phyloP scores from a whole-genome alignment of 37 sponge, comb jelly and placozoan genomes.

The Tethya wilhelma region DNA sequence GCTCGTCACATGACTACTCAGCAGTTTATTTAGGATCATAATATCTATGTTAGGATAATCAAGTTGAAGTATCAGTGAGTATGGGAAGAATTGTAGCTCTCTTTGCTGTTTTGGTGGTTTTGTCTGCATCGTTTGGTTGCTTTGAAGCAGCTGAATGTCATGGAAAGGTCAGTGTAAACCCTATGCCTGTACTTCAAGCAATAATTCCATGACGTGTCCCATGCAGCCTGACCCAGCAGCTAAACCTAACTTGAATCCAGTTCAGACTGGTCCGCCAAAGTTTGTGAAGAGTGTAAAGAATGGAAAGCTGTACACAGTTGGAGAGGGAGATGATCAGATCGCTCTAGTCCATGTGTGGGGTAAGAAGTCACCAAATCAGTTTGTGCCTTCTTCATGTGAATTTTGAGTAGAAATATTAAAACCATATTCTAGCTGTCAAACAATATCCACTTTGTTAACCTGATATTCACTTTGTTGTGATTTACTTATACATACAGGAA shows the following conservation, averaged over 20 bases:
- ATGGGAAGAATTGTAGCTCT: neutral
- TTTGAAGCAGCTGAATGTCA: slow-evolving; percentile 68
- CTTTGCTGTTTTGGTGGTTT: neutral
- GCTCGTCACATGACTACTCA: neutral
- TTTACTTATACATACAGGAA: slow-evolving; percentile 44
- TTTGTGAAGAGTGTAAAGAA: slow-evolving; percentile 64
- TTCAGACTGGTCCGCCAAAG: slow-evolving; percentile 66
- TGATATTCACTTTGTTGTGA: too few species aligned
- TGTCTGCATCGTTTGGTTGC: neutral
- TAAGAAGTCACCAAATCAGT: slow-evolving; percentile 24
- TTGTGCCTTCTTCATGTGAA: neutral
- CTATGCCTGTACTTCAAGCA: neutral
- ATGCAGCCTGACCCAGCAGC: slow-evolving; percentile 82
- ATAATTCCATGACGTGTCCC: neutral
- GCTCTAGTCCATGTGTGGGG: slow-evolving; percentile 87
- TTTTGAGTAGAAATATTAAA: neutral
- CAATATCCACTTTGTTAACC: neutral
- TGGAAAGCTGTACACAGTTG: slow-evolving; percentile 81
- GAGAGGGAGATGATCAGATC: slow-evolving; percentile 72
- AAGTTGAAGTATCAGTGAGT: too few species aligned
- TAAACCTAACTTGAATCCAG: slow-evolving; percentile 80
- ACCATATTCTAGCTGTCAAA: neutral
- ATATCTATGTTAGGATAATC: too few species aligned
- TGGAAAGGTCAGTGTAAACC: slow-evolving; percentile 46
- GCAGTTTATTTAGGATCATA: too few species aligned